Conservation (phyloP, 2,888 invertebrate genomes). For the Empis stercorea region DNA sequence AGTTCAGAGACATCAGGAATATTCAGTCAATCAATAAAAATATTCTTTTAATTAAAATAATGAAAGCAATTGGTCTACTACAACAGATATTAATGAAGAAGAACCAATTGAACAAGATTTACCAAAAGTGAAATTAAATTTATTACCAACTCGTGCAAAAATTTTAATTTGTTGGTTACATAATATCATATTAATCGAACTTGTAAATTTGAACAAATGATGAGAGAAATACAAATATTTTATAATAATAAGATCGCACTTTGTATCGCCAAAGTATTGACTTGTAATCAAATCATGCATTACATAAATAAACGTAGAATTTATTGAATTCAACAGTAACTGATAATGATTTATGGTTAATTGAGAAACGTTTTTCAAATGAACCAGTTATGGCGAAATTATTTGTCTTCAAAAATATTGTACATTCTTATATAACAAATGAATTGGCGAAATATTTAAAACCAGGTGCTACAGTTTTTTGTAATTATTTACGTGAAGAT, state of each 20-base stretch:
- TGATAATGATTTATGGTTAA: constrained; percentile 51
- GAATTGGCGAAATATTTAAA: constrained; percentile 32
- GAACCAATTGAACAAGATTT: constrained; percentile 42
- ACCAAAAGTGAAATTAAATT: constrained; percentile 36
- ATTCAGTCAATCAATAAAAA: neutral
- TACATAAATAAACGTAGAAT: constrained; percentile 52
- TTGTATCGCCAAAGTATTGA: constrained; percentile 54
- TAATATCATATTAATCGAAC: constrained; percentile 41
- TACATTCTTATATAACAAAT: constrained; percentile 30
- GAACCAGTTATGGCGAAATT: constrained; percentile 58
- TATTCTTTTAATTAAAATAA: neutral
- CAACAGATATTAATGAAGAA: constrained; percentile 23
- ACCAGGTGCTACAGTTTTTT: constrained; percentile 23
- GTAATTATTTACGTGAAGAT: constrained; percentile 25
- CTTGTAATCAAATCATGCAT: constrained; percentile 42
- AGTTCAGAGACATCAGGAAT: constrained; percentile 4
- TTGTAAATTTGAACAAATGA: constrained; percentile 49
- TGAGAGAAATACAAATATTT: constrained; percentile 55
- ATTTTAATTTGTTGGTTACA: constrained; percentile 60
- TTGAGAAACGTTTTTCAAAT: constrained; percentile 50
- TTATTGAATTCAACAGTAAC: constrained; percentile 59
- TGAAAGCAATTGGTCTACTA: neutral
- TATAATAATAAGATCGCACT: constrained; percentile 54
- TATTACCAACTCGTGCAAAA: constrained; percentile 42
- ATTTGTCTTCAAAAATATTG: constrained; percentile 50